Conservation (phyloP, 30 jellyfish, hydroid and myxozoan genomes). For the Aurelia aurita region DNA sequence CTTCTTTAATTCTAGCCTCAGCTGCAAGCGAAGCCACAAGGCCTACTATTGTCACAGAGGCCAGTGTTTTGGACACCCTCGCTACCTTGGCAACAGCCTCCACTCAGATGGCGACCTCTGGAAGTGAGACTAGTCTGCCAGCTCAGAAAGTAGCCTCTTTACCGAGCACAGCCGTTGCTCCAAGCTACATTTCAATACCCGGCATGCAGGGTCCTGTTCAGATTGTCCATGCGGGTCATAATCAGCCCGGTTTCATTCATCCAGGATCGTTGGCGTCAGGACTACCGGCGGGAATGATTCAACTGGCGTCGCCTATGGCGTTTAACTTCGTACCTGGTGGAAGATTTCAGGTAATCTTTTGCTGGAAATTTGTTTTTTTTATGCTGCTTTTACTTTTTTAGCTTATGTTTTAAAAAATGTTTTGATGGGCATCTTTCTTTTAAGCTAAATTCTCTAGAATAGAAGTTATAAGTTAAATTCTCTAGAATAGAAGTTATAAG, state of each 20-base stretch:
- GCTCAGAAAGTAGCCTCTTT: conserved; percentile 41
- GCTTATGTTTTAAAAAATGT: neutral
- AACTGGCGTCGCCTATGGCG: conserved; percentile 75
- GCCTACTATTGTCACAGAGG: conserved; percentile 26
- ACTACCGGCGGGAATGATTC: conserved; percentile 71
- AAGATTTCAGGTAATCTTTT: conserved; percentile 38
- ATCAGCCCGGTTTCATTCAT: conserved; percentile 44
- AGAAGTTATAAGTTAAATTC: no score
- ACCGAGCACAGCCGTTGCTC: conserved; percentile 38
- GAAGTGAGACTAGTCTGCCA: conserved; percentile 21
- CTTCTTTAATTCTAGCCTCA: neutral
- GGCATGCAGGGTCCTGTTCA: conserved; percentile 71
- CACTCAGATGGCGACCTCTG: conserved; percentile 62
- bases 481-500: no score
- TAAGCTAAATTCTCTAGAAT: neutral
- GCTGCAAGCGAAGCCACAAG: neutral
- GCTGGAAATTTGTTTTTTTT: neutral
- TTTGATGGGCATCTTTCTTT: neutral
- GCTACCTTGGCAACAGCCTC: conserved; percentile 88
- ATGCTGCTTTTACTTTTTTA: no score
- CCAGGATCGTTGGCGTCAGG: conserved; percentile 51
- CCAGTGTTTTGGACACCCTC: conserved; percentile 78
- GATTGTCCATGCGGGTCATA: conserved; percentile 41
- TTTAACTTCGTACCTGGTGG: conserved; percentile 69
- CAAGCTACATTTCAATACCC: conserved; percentile 65